These are phyloP conservation scores for Seriola aureovittata DNA, from an alignment of 2,113 vertebrate species.

Conservation along the genomic window DNA sequence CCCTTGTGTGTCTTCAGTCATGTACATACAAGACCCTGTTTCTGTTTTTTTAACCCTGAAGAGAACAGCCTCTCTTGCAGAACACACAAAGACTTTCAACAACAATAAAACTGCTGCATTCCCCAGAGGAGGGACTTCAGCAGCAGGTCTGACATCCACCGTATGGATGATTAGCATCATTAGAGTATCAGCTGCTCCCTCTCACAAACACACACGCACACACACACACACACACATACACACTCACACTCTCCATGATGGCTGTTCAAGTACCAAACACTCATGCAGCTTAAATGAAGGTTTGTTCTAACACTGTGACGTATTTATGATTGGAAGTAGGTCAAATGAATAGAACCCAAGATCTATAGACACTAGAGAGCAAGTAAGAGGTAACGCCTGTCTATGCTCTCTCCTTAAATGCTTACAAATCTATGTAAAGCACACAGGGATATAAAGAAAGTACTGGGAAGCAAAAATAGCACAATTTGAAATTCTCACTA, in stretches of 20 bases:
- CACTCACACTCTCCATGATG: conserved; percentile 31
- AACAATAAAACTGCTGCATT: conserved; percentile 53
- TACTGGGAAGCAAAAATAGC: conserved; percentile 8
- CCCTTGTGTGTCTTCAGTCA: background rate
- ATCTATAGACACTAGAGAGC: conserved; percentile 32
- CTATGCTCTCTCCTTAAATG: background rate
- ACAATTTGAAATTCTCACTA: background rate
- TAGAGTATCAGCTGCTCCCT: conserved; percentile 71
- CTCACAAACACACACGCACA: conserved; percentile 7
- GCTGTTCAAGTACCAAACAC: conserved; percentile 58
- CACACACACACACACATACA: conserved; percentile 32
- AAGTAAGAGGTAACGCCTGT: conserved; percentile 10
- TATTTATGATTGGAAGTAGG: conserved; percentile 63
- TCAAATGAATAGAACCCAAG: conserved; percentile 27
- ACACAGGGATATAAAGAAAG: background rate
- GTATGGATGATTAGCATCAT: conserved; percentile 76
- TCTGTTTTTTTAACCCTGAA: conserved; percentile 11
- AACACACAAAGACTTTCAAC: conserved; percentile 70
- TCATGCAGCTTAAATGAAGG: conserved; percentile 54
- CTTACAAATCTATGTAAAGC: conserved; percentile 7
- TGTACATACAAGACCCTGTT: conserved; percentile 19
- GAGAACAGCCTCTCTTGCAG: background rate
- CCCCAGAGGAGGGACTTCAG: conserved; percentile 54
- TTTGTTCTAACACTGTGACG: conserved; percentile 59
- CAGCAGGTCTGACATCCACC: conserved; percentile 65